Percentiles rank a stretch among this genome's conserved stretches.
Conservation (phyloP, 92 coral and sea anemone genomes). For the Bergia sp. region DNA sequence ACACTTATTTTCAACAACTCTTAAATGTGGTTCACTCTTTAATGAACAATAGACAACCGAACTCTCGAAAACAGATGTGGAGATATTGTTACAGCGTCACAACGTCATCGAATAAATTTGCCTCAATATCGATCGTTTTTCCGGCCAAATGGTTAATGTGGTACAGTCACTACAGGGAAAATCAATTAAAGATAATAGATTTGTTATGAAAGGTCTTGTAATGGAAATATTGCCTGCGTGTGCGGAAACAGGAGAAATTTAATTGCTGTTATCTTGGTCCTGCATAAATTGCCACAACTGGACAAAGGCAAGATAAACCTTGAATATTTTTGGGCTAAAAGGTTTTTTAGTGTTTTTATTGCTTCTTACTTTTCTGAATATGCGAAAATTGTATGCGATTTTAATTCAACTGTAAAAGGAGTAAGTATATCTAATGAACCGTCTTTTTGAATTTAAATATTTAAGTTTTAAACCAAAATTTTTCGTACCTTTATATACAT, state of each 20-base stretch:
- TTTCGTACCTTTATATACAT: not conserved
- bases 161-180: not conserved
- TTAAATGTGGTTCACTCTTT: constrained; percentile 79
- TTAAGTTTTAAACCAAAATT: not conserved
- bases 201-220: not conserved
- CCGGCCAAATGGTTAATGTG: constrained; percentile 40
- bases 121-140: constrained; percentile 25
- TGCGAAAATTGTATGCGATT: not conserved
- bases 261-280: constrained; percentile 4
- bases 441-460: not conserved
- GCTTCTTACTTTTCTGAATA: not conserved
- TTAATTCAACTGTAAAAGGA: too few relatives aligned
- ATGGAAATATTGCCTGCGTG: constrained; percentile 26
- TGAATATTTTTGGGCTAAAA: not conserved
- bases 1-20: constrained; percentile 23
- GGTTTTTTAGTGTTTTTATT: too few relatives aligned
- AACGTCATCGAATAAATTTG: constrained; percentile 46
- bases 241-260: not conserved
- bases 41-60: constrained; percentile 48
- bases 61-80: constrained; percentile 59
- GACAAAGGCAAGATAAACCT: constrained; percentile 3
- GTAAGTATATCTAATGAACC: not conserved
- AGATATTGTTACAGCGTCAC: not conserved
- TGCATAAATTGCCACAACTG: constrained; percentile 1
- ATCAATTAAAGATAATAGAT: constrained; percentile 25